Percentiles rank a stretch among this genome's conserved stretches.
Evolutionary conservation across 2,888 invertebrate species (phyloP).

Genomic region (Prosapia bicincta): DNA sequence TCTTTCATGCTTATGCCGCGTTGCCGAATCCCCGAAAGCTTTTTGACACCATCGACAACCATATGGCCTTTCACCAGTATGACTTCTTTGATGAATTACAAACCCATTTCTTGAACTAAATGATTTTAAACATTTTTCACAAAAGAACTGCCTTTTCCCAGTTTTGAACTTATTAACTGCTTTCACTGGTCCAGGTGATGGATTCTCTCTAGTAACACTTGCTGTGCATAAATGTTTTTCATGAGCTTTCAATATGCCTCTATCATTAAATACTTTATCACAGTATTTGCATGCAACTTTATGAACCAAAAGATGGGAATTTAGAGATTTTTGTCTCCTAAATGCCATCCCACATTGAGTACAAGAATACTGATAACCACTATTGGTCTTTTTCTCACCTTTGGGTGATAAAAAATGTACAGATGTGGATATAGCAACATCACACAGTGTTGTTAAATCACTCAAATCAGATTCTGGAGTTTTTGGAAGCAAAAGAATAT

Average conservation of each 20-base stretch:
- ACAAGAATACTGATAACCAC: constrained; percentile 32
- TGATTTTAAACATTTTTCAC: constrained; percentile 34
- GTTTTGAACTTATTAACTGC: not conserved
- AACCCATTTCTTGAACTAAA: constrained; percentile 44
- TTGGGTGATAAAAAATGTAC: not conserved
- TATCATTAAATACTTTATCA: constrained; percentile 31
- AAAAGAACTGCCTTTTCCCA: constrained; percentile 28
- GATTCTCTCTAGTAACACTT: not conserved
- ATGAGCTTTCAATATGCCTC: constrained; percentile 29
- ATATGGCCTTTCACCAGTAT: constrained; percentile 36
- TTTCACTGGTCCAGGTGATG: not conserved
- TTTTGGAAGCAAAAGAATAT: not conserved
- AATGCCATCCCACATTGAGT: constrained; percentile 35
- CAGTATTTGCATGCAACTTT: constrained; percentile 31
- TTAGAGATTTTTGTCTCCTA: constrained; percentile 30
- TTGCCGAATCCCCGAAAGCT: constrained; percentile 37
- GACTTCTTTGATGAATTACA: constrained; percentile 36
- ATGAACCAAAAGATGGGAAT: constrained; percentile 33
- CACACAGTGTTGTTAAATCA: constrained; percentile 36
- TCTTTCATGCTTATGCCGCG: constrained; percentile 36
- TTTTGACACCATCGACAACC: constrained; percentile 43
- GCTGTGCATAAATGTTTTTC: constrained; percentile 13
- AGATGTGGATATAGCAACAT: constrained; percentile 37
- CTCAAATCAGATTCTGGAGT: constrained; percentile 28
- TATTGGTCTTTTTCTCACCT: not conserved